Base-by-base conservation (phyloP, 2,888 invertebrate genomes). In the Cosmia trapezina region DNA sequence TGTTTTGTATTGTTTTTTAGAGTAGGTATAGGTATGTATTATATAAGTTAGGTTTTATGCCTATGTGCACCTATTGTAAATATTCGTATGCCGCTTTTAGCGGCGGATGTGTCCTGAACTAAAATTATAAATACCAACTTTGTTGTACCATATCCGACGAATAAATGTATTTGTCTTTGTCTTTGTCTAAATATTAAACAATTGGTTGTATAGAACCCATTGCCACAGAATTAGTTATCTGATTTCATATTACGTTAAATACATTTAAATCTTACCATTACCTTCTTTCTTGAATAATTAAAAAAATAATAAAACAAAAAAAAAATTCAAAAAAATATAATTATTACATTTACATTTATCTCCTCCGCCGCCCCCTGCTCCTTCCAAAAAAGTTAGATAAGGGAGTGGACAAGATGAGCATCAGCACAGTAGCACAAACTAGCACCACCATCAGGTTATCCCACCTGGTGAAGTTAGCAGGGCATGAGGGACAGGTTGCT, bases 391-490 rank as follows among this genome's bases (percentile, higher is more conserved):
- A 80, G 9, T 86, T 82, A 54, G 83, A 81, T 4, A 91, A 4
- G 0, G 93, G 91, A 43, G 89, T 76, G 4, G 91, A 84, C 19
- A 93, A 33, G 8, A 91, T 37, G n/a, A 92, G 54, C 22, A 89
- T 78, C 22, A 91, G 61, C n/a, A 90, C 60, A 71, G 90, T 68
- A 4, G 84, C 87, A 67, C 88, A 81, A 17, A 92, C 83, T 11
- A 93, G 61, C 43, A 93, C 76, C 14, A 88, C 64, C 14, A 89
- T 77, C 11, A 93, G 74, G 61, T 85, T 89, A 68, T 93, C 86
- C 88, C 88, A 90, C 19, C 85, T 75, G 43, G 51, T 78, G 22
- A 41, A 19, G 14, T 65, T 60, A 11, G 83, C 77, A 0, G 37
- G 22, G 43, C 41, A 41, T 17, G 14, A 11, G 33, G 47, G 2